Evolutionary conservation across 2,113 vertebrate species (phyloP), one percentile per base, ranked within the genome.

Genomic region (Illadopsis cleaveri): DNA sequence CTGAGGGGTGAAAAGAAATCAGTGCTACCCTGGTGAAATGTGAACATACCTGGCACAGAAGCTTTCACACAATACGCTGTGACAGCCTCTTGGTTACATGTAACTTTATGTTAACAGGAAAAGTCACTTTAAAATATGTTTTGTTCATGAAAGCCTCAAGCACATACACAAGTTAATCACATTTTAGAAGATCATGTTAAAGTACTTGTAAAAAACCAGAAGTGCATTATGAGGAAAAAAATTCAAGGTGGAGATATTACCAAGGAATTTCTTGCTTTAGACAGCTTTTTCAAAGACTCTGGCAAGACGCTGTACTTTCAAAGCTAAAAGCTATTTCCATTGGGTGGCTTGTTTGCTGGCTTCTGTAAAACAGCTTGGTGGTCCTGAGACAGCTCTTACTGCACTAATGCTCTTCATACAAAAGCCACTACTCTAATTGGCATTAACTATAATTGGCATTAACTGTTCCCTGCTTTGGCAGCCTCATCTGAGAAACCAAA

Each of bases 21-120:
- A 84, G 35, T 12, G 51, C 76, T 93, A 22, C 61, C 24, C 65
- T 50, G 64, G 60, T 37, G 68, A 94, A 95, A 95, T 30, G 16
- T 20, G 64, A 77, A 66, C 89, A 80, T 78, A 64, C 90, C 86
- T 96, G 91, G 96, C 90, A 95, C 35, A 47, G 3, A 25, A 31
- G 40, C 48, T 85, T 72, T 82, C 66, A 40, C 65, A 64, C 81
- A 89, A 70, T 27, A 90, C 13, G 5, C 73, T 71, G 86, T 86
- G 94, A 95, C 97, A 81, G 77, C 28, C 31, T 48, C 70, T 92
- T 60, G n/a, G 86, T 96, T 97, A 95, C 50, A 79, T 77, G 86
- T 80, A 97, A 97, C 89, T 92, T 96, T 80, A 94, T 93, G 93
- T 97, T 96, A 97, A 98, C 95, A 97, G 95, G 90, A 97, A 97